A percentile compares a stretch with the other conserved stretches of the same genome.
Evolutionary conservation across 2,113 vertebrate genomes (phyloP).

Genomic region (Anthoscopus minutus): DNA sequence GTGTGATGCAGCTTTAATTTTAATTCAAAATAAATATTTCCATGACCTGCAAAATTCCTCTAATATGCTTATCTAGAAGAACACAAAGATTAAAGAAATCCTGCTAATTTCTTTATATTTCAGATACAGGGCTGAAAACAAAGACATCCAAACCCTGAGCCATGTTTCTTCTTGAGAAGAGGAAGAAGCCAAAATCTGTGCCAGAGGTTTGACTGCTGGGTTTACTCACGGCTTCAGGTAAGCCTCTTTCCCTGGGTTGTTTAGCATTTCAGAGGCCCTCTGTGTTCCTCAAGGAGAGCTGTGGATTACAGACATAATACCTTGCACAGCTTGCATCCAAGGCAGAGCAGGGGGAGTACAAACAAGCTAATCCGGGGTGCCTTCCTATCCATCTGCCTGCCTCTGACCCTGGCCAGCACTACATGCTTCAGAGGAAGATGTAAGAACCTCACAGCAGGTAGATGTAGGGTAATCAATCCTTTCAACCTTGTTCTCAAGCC

Average conservation of each 20-base stretch:
- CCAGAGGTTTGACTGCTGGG: conserved; percentile 46
- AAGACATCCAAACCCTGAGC: conserved; percentile 45
- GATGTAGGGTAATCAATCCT: conserved; percentile 31
- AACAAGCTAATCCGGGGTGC: conserved; percentile 41
- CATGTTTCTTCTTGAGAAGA: conserved; percentile 46
- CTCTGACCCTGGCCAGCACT: conserved; percentile 13
- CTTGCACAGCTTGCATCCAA: conserved; percentile 25
- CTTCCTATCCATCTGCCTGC: neutral
- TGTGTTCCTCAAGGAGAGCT: conserved; percentile 30
- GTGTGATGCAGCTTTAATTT: conserved; percentile 28
- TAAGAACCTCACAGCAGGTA: conserved; percentile 39
- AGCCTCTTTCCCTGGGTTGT: conserved; percentile 43
- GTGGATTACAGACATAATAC: conserved; percentile 44
- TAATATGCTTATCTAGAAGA: conserved; percentile 58
- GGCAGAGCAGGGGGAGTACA: conserved; percentile 18
- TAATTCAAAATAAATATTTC: conserved; percentile 61
- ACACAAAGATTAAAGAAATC: conserved; percentile 57
- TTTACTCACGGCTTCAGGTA: conserved; percentile 60
- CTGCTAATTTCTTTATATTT: conserved; percentile 68
- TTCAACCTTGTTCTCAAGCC: conserved; percentile 49
- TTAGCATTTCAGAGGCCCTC: conserved; percentile 52
- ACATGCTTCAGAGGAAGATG: conserved; percentile 18
- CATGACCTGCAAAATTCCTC: conserved; percentile 41
- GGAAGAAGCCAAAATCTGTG: conserved; percentile 52
- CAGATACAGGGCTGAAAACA: conserved; percentile 64